Evolutionary conservation across 23 tunicate species (phyloP), one percentile per base, ranked within the genome.

Genomic region (Botrylloides violaceus): DNA sequence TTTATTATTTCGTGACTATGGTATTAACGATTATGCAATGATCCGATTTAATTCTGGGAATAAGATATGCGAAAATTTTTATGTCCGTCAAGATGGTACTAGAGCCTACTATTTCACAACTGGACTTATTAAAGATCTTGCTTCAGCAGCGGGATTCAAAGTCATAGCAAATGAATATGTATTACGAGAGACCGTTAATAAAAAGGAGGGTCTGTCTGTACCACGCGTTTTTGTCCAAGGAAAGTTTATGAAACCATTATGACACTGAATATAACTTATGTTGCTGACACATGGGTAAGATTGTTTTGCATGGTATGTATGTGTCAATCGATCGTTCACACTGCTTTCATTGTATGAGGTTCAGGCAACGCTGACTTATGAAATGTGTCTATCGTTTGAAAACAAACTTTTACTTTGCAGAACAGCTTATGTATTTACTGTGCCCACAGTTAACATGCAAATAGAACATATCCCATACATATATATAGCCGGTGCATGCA

Each of bases 31-130:
- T 73, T 81, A 90, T 84, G 98, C 98, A 29, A 93, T 93, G 98
- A 66, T 93, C 32, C 63, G 98, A 23, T 93, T 93, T 55, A 77
- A 65, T 4, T 70, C 84, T 2, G 98, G 98, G 3, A 81, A 79
- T 62, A 93, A 93, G 73, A 86, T 93, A 12, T 73, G 80, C 3
- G 94, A 93, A 1, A 77, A 81, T 32, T 93, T 93, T 66, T 93
- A 93, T 68, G 88, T 77, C 4, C 79, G 98, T 19, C 98, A 93
- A 57, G 98, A 93, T 78, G 98, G 98, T 2, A 93, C 98, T 19
- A 76, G 98, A 36, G 93, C 94, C 3, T 93, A 93, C 61, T 93
- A 84, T 64, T 93, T 93, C 73, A 59, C 72, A 20, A 78, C 57
- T 71, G 94, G 80, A 36, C 49, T 59, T 36, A 58, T 92, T 58